Evolutionary conservation across 2,888 invertebrate species (phyloP), one percentile per base, ranked within the genome.

Genomic region (Lepidochitona cinerea): DNA sequence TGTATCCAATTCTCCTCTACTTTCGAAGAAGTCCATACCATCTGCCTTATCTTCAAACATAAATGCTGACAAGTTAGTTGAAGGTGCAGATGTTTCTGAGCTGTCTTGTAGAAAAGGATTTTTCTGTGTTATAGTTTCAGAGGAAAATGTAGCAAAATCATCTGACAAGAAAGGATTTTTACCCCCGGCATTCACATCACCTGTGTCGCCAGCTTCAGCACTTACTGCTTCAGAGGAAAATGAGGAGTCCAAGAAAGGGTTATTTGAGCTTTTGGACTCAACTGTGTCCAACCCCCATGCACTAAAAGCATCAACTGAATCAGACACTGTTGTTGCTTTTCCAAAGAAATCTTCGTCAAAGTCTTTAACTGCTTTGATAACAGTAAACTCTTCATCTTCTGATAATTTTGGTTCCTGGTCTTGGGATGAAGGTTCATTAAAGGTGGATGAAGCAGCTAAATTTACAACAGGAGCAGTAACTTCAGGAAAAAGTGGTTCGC

Each of bases 311-410:
- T 59, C 59, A 29, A 59, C 59, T 59, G 59, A 23, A 59, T 59
- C 59, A 1, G 59, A 29, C 9, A 41, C 18, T 23, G 59, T 74
- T 52, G 77, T 74, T 53, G 70, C 75, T 29, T 74, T 75, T 12
- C 75, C 77, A 59, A 81, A 79, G 72, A 80, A 81, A 69, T 83
- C 77, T 53, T 83, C 83, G 67, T 81, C 79, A 75, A 81, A 81
- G 32, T 59, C 32, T 7, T 59, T 23, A 23, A 29, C 59, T 29
- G 59, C 29, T 26, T 59, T 59, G 1, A 59, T 32, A 4, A 59
- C 32, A 29, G 23, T 23, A 33, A 37, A 72, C 49, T 74, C 72
- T 53, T 49, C 71, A 37, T 75, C 73, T n/a, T 36, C 49, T 32
- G 75, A 53, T 49, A 59, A 73, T 18, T 59, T 32, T 12, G 41